Evolutionary conservation across 2,797 vertebrate species (phyloP).

Genomic region (Cossypha dichroa): DNA sequence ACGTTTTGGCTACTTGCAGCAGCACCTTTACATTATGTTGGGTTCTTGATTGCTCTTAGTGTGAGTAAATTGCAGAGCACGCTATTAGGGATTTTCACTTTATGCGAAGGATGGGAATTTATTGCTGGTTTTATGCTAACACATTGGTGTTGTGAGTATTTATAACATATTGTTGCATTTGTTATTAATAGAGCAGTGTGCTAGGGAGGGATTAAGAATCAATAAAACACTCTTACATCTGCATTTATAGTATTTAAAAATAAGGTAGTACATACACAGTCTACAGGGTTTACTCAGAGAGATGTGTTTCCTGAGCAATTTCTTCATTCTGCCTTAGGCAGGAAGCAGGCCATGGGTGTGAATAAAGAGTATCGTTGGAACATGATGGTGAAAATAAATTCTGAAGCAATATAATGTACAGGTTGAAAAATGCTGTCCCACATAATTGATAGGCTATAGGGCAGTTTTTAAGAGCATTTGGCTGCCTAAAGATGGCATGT

Average conservation of each 20-base stretch:
- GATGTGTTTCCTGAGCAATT: neutral
- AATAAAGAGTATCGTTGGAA: neutral
- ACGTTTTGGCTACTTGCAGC: neutral
- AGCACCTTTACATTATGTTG: neutral
- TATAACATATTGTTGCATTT: constrained; percentile 46
- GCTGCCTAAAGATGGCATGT: neutral
- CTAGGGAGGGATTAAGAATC: constrained; percentile 13
- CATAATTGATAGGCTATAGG: neutral
- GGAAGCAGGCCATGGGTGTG: neutral
- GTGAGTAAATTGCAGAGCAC: neutral
- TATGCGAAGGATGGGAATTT: neutral
- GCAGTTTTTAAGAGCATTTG: neutral
- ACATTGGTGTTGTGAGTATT: constrained; percentile 22
- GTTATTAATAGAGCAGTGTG: constrained; percentile 36
- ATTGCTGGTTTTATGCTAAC: constrained; percentile 38
- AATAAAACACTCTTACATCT: constrained; percentile 14
- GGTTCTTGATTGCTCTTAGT: neutral
- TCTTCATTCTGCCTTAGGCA: neutral
- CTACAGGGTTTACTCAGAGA: neutral
- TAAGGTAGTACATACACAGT: neutral
- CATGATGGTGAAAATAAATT: neutral
- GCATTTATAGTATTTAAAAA: constrained; percentile 51
- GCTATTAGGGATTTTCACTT: constrained; percentile 19
- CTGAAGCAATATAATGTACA: neutral
- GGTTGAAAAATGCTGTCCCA: neutral